A percentile compares a stretch with the other conserved stretches of the same genome.
phyloP scores from a whole-genome alignment of 2,888 invertebrate species.

The Apotomis betuletana region DNA sequence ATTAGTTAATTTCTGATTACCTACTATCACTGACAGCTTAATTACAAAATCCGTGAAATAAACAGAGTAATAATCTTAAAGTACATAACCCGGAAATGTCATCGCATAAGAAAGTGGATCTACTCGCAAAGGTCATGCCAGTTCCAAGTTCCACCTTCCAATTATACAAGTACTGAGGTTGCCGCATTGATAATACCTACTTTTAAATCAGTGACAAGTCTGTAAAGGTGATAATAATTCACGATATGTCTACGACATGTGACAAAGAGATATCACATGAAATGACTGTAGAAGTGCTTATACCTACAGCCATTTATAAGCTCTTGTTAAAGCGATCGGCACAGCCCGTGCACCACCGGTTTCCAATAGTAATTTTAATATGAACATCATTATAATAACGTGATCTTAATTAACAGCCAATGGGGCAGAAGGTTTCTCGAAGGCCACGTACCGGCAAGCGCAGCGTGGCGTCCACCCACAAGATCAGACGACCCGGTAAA shows the following conservation, averaged over 20 bases:
- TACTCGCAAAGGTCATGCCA: constrained; percentile 33
- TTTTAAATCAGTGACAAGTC: constrained; percentile 11
- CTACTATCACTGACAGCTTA: background rate
- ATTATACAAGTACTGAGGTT: constrained; percentile 15
- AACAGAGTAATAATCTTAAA: constrained; percentile 5
- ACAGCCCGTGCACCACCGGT: too few species aligned
- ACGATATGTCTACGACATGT: background rate
- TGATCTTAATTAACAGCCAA: too few species aligned
- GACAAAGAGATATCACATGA: background rate
- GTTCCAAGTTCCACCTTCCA: constrained; percentile 4
- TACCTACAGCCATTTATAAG: too few species aligned
- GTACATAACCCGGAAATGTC: constrained; percentile 35
- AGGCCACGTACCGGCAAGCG: too few species aligned
- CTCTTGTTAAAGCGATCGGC: too few species aligned
- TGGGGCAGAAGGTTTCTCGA: too few species aligned
- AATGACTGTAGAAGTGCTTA: background rate
- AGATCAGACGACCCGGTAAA: too few species aligned
- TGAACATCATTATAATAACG: too few species aligned
- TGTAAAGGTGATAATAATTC: constrained; percentile 13
- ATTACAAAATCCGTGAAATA: background rate
- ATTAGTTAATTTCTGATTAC: background rate
- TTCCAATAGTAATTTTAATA: too few species aligned
- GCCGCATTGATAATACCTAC: constrained; percentile 8
- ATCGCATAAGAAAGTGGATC: constrained; percentile 37
- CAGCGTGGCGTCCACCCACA: too few species aligned